Evolutionary conservation across 2,888 invertebrate genomes (phyloP).

Genomic region (Acleris emargana): DNA sequence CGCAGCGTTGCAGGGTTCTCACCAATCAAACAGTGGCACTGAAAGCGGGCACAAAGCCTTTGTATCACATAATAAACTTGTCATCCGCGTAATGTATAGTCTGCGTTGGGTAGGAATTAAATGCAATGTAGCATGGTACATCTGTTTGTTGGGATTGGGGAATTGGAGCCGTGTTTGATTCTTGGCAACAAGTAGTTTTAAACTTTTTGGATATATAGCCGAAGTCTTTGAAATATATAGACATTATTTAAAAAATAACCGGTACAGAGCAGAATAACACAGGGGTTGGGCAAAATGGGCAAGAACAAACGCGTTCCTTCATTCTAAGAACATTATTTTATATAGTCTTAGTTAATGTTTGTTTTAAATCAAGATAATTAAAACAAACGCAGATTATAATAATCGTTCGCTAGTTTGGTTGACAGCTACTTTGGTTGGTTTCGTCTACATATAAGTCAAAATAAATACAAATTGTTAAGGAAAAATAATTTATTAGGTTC

Average conservation of each 20-base stretch:
- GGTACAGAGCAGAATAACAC: no score
- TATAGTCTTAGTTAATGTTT: no score
- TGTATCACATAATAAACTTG: constrained; percentile 65
- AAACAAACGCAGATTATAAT: no score
- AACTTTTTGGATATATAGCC: background rate
- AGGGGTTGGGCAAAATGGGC: no score
- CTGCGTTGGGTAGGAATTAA: constrained; percentile 50
- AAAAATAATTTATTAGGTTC: no score
- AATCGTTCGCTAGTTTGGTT: no score
- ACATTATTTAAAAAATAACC: background rate
- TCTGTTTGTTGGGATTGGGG: constrained; percentile 1
- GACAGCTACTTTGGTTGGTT: no score
- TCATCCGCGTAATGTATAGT: constrained; percentile 47
- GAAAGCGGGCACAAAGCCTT: constrained; percentile 59
- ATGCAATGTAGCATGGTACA: constrained; percentile 28
- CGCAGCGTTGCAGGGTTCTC: constrained; percentile 40
- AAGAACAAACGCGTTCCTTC: no score
- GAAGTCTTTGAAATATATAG: background rate
- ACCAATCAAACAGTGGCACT: constrained; percentile 64
- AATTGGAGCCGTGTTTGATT: background rate
- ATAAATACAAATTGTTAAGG: no score
- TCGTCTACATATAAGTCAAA: no score
- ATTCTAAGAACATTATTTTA: no score
- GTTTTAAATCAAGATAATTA: no score
- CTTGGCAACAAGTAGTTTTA: background rate